Evolutionary conservation across 2,888 invertebrate genomes (phyloP).

Genomic region (Chrysodeixis includens): DNA sequence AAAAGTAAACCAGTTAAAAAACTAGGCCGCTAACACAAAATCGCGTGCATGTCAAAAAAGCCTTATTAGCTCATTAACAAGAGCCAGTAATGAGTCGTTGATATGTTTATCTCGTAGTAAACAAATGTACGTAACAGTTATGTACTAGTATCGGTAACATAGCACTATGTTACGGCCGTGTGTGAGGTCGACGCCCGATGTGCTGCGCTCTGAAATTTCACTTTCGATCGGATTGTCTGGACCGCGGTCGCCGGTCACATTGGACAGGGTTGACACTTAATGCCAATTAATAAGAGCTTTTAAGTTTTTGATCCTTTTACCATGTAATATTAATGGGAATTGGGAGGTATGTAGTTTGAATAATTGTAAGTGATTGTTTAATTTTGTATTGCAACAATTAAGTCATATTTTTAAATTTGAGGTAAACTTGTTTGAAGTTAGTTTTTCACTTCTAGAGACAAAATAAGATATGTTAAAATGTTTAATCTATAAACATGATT

Average conservation of each 20-base stretch:
- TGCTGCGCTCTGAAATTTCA: slow-evolving; percentile 62
- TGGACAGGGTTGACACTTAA: slow-evolving; percentile 35
- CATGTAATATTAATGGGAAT: too few relatives aligned
- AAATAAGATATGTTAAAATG: too few relatives aligned
- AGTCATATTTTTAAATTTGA: too few relatives aligned
- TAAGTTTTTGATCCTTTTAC: too few relatives aligned
- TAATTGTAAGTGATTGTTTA: too few relatives aligned
- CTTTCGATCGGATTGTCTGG: slow-evolving; percentile 61
- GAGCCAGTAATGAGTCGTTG: background rate
- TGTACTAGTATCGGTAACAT: slow-evolving; percentile 18
- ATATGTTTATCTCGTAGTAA: slow-evolving; percentile 5
- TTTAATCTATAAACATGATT: background rate
- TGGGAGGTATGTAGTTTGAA: too few relatives aligned
- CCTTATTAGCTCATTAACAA: background rate
- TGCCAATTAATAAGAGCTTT: background rate
- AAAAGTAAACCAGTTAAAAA: background rate
- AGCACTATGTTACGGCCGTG: slow-evolving; percentile 29
- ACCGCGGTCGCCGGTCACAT: slow-evolving; percentile 38
- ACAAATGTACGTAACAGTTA: slow-evolving; percentile 18
- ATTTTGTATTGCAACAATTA: too few relatives aligned
- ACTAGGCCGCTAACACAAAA: background rate
- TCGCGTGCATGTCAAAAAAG: background rate
- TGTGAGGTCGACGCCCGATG: slow-evolving; percentile 61
- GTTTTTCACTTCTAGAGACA: too few relatives aligned
- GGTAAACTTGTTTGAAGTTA: too few relatives aligned